Percentiles rank a stretch among this genome's conserved stretches.
Evolutionary conservation across 2,113 vertebrate genomes (phyloP).

Genomic region (Ictalurus furcatus): DNA sequence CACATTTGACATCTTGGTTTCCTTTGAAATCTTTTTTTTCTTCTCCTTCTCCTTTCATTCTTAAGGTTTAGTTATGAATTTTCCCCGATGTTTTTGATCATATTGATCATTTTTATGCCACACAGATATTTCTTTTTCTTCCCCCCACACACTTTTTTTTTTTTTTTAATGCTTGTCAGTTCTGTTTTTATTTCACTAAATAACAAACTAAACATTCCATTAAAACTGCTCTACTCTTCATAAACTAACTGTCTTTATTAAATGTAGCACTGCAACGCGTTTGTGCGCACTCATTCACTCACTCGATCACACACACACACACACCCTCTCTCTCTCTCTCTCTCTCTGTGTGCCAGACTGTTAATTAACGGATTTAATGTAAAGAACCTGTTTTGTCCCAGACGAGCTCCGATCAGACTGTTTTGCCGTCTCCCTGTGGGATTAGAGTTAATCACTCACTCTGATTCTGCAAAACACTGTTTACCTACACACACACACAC

Average conservation of each 20-base stretch:
- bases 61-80: neutral
- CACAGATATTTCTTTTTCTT: neutral
- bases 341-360: neutral
- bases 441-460: neutral
- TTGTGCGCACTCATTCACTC: too few relatives aligned
- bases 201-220: neutral
- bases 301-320: neutral
- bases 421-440: neutral
- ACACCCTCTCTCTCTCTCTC: neutral
- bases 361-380: constrained; percentile 23
- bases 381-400: constrained; percentile 1
- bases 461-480: constrained; percentile 13
- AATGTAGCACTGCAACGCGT: neutral
- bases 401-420: constrained; percentile 15
- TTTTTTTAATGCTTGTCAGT: neutral
- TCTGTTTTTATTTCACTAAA: neutral
- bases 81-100: neutral
- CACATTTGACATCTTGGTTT: neutral
- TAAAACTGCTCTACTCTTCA: neutral
- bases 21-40: neutral
- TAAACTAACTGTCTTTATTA: neutral
- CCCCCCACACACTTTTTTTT: too few relatives aligned
- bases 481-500: constrained; percentile 3
- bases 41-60: too few relatives aligned
- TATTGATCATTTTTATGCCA: neutral